Percentiles rank a stretch among this genome's conserved stretches.
phyloP scores from a whole-genome alignment of 2,113 vertebrate species.

The Apaloderma vittatum region DNA sequence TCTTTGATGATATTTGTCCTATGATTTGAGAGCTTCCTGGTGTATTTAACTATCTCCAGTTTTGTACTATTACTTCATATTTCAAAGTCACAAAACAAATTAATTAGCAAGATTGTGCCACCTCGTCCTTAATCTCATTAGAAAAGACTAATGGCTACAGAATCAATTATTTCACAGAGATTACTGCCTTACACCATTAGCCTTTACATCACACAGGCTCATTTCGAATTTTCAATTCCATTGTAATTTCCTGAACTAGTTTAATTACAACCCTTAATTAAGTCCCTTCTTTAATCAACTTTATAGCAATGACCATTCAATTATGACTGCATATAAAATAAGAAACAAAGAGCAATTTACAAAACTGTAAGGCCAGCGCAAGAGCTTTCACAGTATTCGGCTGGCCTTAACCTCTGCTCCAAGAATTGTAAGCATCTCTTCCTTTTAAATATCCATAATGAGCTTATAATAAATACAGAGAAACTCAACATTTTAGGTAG shows the following conservation, averaged over 20 bases:
- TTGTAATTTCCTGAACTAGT: background rate
- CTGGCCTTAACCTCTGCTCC: background rate
- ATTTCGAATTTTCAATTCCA: background rate
- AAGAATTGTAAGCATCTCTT: background rate
- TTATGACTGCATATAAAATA: background rate
- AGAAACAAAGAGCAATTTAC: background rate
- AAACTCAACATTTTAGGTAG: background rate
- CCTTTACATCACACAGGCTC: background rate
- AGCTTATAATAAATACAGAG: background rate
- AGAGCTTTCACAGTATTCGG: background rate
- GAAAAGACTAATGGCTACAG: background rate
- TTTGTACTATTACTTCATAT: background rate
- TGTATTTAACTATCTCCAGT: background rate
- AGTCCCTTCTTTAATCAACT: slow-evolving; percentile 37
- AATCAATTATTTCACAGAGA: slow-evolving; percentile 8
- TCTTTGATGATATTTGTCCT: background rate
- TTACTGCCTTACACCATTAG: background rate
- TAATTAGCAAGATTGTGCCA: background rate
- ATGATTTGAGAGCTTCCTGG: background rate
- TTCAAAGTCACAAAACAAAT: slow-evolving; percentile 29
- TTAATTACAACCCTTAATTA: slow-evolving; percentile 2
- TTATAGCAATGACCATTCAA: background rate
- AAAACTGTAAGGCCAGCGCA: fast-evolving
- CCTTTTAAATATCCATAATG: background rate
- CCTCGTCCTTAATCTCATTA: background rate